Evolutionary conservation across 2,888 invertebrate species (phyloP).

Genomic region (Eurytoma adleriae): DNA sequence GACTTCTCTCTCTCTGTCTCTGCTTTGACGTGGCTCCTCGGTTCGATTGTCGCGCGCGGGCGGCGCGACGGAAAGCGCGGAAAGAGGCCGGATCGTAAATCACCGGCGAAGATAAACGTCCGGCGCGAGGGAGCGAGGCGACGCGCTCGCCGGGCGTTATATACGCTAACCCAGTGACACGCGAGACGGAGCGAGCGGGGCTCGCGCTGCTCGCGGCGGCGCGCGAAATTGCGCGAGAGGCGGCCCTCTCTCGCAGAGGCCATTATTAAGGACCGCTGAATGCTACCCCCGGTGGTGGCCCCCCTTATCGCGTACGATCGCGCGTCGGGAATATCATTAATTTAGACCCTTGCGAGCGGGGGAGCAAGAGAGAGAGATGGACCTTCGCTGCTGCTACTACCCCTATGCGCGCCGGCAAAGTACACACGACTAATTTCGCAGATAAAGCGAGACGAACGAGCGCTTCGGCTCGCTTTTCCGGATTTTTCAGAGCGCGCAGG

Average conservation of each 20-base stretch:
- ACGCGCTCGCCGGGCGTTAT: slow-evolving; percentile 51
- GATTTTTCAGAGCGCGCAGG: too few relatives aligned
- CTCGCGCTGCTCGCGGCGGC: background rate
- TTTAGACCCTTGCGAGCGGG: slow-evolving; percentile 2
- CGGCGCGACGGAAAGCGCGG: background rate
- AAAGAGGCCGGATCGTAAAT: slow-evolving; percentile 57
- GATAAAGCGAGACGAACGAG: background rate
- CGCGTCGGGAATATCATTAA: slow-evolving; percentile 36
- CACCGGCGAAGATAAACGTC: slow-evolving; percentile 62
- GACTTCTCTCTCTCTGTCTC: slow-evolving; percentile 51
- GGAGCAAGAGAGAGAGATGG: background rate
- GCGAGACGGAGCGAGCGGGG: slow-evolving; percentile 33
- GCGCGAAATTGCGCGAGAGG: slow-evolving; percentile 11
- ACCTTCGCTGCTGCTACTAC: background rate
- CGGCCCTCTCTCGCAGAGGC: background rate
- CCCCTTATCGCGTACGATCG: slow-evolving; percentile 27
- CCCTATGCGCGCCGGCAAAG: background rate
- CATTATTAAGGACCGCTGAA: slow-evolving; percentile 47
- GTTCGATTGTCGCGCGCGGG: background rate
- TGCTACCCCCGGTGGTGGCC: background rate
- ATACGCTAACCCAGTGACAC: slow-evolving; percentile 65
- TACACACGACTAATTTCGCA: slow-evolving; percentile 22
- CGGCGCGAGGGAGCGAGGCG: slow-evolving; percentile 49
- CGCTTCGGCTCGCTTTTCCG: slow-evolving; percentile 1
- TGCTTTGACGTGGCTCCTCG: background rate